Evolutionary conservation across 2,113 vertebrate species (phyloP).

Genomic region (Melanerpes formicivorus): DNA sequence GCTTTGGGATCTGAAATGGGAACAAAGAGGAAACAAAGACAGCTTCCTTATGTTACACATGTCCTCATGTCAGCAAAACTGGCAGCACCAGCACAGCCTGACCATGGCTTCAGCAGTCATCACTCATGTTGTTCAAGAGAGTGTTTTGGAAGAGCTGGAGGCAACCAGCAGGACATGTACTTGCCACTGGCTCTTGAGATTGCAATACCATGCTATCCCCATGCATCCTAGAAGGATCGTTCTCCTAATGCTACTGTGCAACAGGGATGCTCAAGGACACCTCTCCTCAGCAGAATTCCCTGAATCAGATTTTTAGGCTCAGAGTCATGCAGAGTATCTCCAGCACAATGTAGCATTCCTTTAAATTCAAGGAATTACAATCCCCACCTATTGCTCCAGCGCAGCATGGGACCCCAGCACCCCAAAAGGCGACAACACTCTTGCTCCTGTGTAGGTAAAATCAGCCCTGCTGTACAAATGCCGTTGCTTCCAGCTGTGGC

Average conservation of each 20-base stretch:
- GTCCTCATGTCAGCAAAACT: background rate
- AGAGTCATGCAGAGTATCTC: background rate
- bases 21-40: background rate
- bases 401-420: background rate
- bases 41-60: background rate
- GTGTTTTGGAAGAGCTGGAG: background rate
- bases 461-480: background rate
- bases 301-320: background rate
- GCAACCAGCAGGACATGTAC: background rate
- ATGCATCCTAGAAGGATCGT: accelerated
- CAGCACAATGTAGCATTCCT: background rate
- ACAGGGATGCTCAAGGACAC: background rate
- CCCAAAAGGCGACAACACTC: background rate
- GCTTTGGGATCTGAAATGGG: background rate
- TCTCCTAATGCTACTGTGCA: accelerated
- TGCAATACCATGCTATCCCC: background rate
- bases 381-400: background rate
- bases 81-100: accelerated
- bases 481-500: background rate
- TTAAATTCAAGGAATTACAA: background rate
- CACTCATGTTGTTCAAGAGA: accelerated
- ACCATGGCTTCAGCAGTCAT: background rate
- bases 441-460: background rate
- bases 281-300: background rate
- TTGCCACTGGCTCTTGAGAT: background rate